A percentile compares a stretch with the other conserved stretches of the same genome.
phyloP scores from a whole-genome alignment of 2,888 invertebrate genomes.

The Platerodrilus igneus region DNA sequence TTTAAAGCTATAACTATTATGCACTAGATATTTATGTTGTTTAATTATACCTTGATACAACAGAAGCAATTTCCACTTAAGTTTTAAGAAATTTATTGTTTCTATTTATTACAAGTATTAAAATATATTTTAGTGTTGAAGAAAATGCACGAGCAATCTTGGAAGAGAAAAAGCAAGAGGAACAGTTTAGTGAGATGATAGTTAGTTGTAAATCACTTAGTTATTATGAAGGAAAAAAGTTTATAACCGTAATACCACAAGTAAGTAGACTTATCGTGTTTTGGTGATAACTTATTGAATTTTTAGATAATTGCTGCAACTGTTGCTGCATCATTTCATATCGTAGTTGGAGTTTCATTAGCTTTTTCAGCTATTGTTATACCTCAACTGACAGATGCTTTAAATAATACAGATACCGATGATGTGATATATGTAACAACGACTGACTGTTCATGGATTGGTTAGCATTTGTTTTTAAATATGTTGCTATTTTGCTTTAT shows the following conservation, averaged over 20 bases:
- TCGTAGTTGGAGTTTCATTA: conserved; percentile 57
- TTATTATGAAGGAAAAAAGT: conserved; percentile 43
- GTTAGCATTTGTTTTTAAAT: conserved; percentile 37
- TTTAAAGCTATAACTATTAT: conserved; percentile 2
- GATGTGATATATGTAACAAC: conserved; percentile 42
- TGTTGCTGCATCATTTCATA: conserved; percentile 54
- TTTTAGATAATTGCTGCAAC: conserved; percentile 52
- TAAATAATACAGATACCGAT: conserved; percentile 26
- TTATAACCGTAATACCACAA: conserved; percentile 48
- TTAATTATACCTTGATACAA: neutral
- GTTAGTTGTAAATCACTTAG: conserved; percentile 48
- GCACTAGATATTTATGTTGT: neutral
- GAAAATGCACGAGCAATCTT: conserved; percentile 40
- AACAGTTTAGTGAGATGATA: conserved; percentile 48
- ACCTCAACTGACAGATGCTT: conserved; percentile 45
- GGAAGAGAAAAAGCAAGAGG: conserved; percentile 44
- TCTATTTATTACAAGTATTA: too few species aligned
- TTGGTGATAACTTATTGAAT: neutral
- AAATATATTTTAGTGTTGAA: conserved; percentile 37
- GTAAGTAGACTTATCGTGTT: conserved; percentile 33
- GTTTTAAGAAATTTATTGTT: too few species aligned
- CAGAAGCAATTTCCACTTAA: neutral
- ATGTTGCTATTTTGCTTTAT: conserved; percentile 5
- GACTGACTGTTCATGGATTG: conserved; percentile 52
- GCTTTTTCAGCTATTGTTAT: conserved; percentile 56